Conservation (phyloP, 2,113 vertebrate species). For the Pseudorectes ferrugineus region DNA sequence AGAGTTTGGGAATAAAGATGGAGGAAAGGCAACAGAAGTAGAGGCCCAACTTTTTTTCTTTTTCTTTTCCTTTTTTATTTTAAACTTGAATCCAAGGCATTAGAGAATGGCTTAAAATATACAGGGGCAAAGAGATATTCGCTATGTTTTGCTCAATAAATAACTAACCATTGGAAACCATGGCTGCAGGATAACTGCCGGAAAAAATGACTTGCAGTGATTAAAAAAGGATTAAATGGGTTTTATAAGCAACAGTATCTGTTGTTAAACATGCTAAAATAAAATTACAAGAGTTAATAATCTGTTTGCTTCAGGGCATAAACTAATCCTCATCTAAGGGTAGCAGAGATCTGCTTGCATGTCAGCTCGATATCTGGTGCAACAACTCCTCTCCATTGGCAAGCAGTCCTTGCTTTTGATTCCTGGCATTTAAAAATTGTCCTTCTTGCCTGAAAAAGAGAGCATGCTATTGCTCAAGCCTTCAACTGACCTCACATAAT, state of each 20-base stretch:
- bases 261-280: constrained; percentile 64
- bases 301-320: constrained; percentile 38
- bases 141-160: not conserved
- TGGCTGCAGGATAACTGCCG: constrained; percentile 35
- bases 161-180: constrained; percentile 29
- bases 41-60: not conserved
- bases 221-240: constrained; percentile 56
- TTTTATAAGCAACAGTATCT: constrained; percentile 57
- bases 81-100: not conserved
- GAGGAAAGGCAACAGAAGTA: not conserved
- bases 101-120: not conserved
- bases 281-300: constrained; percentile 62
- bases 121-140: not conserved
- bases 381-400: not conserved
- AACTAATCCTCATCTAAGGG: constrained; percentile 48
- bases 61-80: not conserved
- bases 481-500: constrained; percentile 38
- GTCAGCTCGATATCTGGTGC: constrained; percentile 21
- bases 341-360: constrained; percentile 19
- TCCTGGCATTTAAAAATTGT: not conserved
- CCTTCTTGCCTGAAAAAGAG: not conserved
- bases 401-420: not conserved
- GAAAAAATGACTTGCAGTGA: constrained; percentile 35
- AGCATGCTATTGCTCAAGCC: not conserved
- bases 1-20: not conserved